Conservation (phyloP, 2,797 vertebrate species). For the Microchirus variegatus region DNA sequence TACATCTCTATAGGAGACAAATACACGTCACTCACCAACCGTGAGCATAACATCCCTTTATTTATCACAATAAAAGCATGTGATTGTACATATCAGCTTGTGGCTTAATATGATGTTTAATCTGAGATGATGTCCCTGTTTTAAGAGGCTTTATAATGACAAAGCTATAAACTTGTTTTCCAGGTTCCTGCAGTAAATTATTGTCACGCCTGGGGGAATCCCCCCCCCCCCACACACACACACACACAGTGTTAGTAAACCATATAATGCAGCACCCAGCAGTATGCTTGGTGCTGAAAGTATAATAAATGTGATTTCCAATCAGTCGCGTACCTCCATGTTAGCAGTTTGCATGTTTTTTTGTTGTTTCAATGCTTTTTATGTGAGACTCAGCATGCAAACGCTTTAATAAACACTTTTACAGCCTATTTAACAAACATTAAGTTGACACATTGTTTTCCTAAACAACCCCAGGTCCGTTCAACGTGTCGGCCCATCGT, state of each 20-base stretch:
- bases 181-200: neutral
- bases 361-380: neutral
- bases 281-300: neutral
- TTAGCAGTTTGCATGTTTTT: neutral
- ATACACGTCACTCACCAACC: slow-evolving; percentile 70
- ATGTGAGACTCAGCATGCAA: no score
- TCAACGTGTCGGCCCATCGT: slow-evolving; percentile 87
- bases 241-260: no score
- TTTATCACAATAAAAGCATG: neutral
- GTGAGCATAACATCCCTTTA: slow-evolving; percentile 46
- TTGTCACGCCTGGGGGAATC: neutral
- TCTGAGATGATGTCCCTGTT: no score
- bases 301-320: neutral
- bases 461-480: slow-evolving; percentile 79
- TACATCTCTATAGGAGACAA: slow-evolving; percentile 88
- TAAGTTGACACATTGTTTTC: neutral
- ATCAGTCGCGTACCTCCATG: neutral
- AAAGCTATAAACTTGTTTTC: neutral
- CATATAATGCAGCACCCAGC: neutral
- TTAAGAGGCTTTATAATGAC: no score
- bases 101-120: neutral
- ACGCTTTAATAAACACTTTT: no score
- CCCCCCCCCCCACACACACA: neutral
- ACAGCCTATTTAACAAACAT: no score
- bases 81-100: neutral